Evolutionary conservation across 2,797 vertebrate genomes (phyloP).

Genomic region (Momotus momota): DNA sequence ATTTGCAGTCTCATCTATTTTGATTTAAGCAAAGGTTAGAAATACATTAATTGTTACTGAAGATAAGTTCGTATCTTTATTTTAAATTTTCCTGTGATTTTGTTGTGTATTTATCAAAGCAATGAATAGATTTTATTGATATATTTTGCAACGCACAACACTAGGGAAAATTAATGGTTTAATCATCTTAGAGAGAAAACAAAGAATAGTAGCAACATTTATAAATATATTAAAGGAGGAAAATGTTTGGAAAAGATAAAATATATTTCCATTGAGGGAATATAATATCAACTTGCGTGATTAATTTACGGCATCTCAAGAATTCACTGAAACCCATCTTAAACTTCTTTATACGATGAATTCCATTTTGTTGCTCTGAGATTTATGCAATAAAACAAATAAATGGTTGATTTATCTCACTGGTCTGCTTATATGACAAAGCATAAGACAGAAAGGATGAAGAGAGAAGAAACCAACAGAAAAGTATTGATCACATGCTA

Average conservation of each 20-base stretch:
- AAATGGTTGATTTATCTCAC: slow-evolving; percentile 53
- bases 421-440: slow-evolving; percentile 7
- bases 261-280: slow-evolving; percentile 11
- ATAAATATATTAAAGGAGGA: neutral
- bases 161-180: neutral
- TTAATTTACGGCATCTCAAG: slow-evolving; percentile 35
- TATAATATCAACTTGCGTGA: slow-evolving; percentile 10
- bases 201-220: slow-evolving; percentile 2
- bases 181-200: neutral
- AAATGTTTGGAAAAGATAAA: slow-evolving; percentile 25
- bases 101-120: neutral
- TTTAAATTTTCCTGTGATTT: neutral
- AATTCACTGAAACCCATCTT: slow-evolving; percentile 26
- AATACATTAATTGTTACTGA: neutral
- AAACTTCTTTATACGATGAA: slow-evolving; percentile 51
- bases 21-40: neutral
- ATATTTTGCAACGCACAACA: neutral
- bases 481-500: neutral
- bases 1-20: neutral
- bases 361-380: slow-evolving; percentile 49
- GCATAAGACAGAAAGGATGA: neutral
- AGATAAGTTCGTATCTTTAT: neutral
- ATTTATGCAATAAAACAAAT: slow-evolving; percentile 53
- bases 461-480: neutral
- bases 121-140: neutral